These are phyloP conservation scores for Eptatretus atami DNA, from an alignment of 2,797 vertebrate genomes.

Conservation along the genomic window DNA sequence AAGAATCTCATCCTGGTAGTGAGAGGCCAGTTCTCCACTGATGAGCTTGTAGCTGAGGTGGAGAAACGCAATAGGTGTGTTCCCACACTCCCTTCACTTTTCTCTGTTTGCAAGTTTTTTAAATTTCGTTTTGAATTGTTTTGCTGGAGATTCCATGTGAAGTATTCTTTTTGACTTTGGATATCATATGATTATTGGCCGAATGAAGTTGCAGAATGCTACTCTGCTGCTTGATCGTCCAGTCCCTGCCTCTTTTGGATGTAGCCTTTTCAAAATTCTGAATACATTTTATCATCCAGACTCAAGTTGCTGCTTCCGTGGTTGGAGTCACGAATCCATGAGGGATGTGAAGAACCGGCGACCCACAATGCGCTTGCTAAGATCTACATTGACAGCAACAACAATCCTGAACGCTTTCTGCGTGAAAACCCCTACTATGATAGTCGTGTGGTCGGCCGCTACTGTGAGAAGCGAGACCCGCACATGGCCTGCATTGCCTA, in stretches of 20 bases:
- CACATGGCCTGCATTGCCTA: conserved; percentile 69
- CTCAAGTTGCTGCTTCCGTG: conserved; percentile 60
- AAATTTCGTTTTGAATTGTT: too few relatives aligned
- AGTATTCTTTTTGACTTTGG: too few relatives aligned
- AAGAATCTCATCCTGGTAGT: conserved; percentile 84
- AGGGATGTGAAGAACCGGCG: conserved; percentile 64
- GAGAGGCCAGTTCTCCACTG: conserved; percentile 82
- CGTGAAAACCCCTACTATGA: conserved; percentile 57
- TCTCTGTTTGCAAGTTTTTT: not conserved
- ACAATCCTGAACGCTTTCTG: conserved; percentile 54
- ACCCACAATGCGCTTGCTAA: conserved; percentile 72
- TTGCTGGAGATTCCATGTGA: not conserved
- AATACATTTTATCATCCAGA: conserved; percentile 14
- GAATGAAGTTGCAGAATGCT: too few relatives aligned
- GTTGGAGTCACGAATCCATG: conserved; percentile 60
- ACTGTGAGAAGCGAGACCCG: conserved; percentile 76
- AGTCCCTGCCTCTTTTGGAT: too few relatives aligned
- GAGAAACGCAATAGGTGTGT: conserved; percentile 64
- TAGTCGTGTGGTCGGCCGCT: conserved; percentile 57
- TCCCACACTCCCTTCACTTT: not conserved
- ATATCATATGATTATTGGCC: too few relatives aligned
- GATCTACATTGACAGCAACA: conserved; percentile 82
- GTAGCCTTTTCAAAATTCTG: too few relatives aligned
- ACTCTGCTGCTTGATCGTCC: too few relatives aligned
- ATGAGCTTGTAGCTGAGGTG: conserved; percentile 77